Evolutionary conservation across 2,888 invertebrate genomes (phyloP), one percentile per base, ranked within the genome.

Genomic region (Agonum fuliginosum): DNA sequence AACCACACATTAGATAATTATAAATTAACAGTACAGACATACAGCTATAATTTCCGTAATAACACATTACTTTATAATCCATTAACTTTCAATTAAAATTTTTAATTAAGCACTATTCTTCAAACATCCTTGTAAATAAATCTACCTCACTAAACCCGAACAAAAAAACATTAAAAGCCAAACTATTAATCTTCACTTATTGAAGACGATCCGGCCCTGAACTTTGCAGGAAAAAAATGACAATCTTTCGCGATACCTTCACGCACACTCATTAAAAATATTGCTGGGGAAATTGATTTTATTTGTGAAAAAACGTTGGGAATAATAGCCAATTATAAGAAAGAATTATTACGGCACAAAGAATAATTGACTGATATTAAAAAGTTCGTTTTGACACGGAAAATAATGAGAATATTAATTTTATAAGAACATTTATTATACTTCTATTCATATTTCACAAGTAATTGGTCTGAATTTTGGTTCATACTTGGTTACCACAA

Each of bases 251-350:
- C 20, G 10, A 3, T 22, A 54, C n/a, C 37, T 37, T 37, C 37
- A n/a, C 1, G 17, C 3, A 17, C 1, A 17, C 46, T 46, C 46
- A 46, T 46, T 46, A 46, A 46, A 46, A 46, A 17, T 46, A 46
- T 46, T 46, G 1, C 8, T 17, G 34, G 17, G 58, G n/a, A 62
- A 30, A 62, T 62, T 30, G 30, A 62, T 62, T 62, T 62, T 30
- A 62, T 62, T 54, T 46, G 46, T 4, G 17, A 62, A 62, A 62
- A 62, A 30, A 27, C 14, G 8, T 14, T n/a, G 17, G 17, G 14
- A 62, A 62, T 62, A 62, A 62, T 10, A 27, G 27, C 58, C 58
- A 62, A 62, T 62, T 62, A 62, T 62, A 5, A 3, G 14, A 12
- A 27, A 30, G 58, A 62, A 30, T 62, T 62, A 62, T 62, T 27